phyloP scores from a whole-genome alignment of 2,797 vertebrate species.

The Delichon dasypus region DNA sequence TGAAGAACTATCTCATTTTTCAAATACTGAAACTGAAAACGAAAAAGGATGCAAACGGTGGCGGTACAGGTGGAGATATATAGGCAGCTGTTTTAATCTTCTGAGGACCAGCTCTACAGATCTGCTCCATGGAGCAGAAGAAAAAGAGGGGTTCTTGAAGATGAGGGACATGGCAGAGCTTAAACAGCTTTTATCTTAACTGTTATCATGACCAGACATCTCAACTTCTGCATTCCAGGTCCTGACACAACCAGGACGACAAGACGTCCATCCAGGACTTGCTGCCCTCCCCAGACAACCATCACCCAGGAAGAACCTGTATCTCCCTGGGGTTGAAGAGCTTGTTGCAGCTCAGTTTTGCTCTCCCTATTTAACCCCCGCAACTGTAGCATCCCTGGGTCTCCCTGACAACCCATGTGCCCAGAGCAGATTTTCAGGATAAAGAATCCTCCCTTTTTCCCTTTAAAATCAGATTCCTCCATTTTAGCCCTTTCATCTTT shows the following conservation, averaged over 20 bases:
- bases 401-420: neutral
- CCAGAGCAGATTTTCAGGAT: neutral
- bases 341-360: rapidly evolving
- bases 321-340: neutral
- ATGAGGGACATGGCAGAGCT: neutral
- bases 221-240: neutral
- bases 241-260: neutral
- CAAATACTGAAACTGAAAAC: neutral
- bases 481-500: neutral
- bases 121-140: neutral
- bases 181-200: neutral
- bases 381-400: neutral
- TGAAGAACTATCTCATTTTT: neutral
- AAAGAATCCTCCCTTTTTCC: neutral
- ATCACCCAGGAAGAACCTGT: neutral
- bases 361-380: rapidly evolving
- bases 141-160: neutral
- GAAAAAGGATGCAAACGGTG: rapidly evolving
- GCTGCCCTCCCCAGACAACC: neutral
- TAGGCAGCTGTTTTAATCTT: neutral
- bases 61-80: neutral
- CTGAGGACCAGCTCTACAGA: neutral
- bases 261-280: neutral
- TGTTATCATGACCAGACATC: neutral
- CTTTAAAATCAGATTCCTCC: neutral